Percentiles rank a stretch among this genome's conserved stretches.
These are phyloP conservation scores for Enteromius argenteus DNA, from an alignment of 2,797 vertebrate genomes.

Conservation along the genomic window DNA sequence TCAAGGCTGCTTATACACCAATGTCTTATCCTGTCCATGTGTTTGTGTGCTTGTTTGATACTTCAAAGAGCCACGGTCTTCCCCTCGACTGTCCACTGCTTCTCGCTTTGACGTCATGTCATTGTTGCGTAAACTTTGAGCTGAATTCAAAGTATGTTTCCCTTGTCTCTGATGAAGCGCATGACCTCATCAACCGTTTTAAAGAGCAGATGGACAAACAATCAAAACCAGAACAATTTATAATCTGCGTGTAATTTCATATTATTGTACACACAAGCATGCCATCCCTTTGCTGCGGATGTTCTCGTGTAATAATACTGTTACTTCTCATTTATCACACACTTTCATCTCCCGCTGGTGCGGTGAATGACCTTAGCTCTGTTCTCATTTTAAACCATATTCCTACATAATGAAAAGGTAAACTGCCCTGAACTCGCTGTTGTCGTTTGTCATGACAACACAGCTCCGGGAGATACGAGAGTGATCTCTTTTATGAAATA, in stretches of 20 bases:
- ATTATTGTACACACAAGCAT: neutral
- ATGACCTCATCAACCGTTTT: conserved; percentile 10
- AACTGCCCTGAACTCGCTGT: conserved; percentile 43
- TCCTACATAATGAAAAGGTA: conserved; percentile 33
- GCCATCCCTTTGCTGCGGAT: neutral
- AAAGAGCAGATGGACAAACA: conserved; percentile 11
- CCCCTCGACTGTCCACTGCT: conserved; percentile 74
- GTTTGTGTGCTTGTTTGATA: conserved; percentile 21
- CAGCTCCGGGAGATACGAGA: conserved; percentile 38
- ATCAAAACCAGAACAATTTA: conserved; percentile 6
- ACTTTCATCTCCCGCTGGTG: conserved; percentile 5
- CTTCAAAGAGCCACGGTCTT: conserved; percentile 72
- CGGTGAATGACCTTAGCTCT: conserved; percentile 36
- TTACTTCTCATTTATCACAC: conserved; percentile 36
- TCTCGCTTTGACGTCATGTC: conserved; percentile 74
- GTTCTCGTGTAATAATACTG: conserved; percentile 21
- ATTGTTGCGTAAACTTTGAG: conserved; percentile 73
- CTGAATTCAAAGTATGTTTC: conserved; percentile 62
- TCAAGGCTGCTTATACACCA: conserved; percentile 14
- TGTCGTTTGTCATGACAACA: conserved; percentile 44
- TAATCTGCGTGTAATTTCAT: conserved; percentile 5
- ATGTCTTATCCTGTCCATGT: conserved; percentile 19
- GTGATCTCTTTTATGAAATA: conserved; percentile 53
- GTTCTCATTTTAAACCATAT: conserved; percentile 33
- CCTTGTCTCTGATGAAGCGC: conserved; percentile 3